These are phyloP conservation scores for Rhinophrynus dorsalis DNA, from an alignment of 2,797 vertebrate species.

Conservation along the genomic window DNA sequence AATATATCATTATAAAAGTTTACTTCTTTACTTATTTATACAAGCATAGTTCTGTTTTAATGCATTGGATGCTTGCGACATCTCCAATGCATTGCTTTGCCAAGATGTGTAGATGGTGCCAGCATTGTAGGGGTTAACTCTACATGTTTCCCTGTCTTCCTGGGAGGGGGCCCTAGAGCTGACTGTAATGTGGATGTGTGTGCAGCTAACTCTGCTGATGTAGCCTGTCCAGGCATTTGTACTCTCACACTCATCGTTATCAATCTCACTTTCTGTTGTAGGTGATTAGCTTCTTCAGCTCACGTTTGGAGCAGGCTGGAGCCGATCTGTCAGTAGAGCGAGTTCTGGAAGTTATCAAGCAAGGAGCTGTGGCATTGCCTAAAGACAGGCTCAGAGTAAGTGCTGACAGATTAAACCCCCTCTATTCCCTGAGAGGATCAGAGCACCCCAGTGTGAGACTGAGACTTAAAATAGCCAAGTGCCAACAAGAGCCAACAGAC, in stretches of 20 bases:
- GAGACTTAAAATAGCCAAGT: not conserved
- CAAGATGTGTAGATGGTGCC: too few relatives aligned
- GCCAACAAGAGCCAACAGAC: too few relatives aligned
- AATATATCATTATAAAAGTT: too few relatives aligned
- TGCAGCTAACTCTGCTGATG: too few relatives aligned
- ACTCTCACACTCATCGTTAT: not conserved
- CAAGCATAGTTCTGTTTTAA: too few relatives aligned
- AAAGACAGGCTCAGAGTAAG: conserved; percentile 93
- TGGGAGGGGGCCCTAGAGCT: too few relatives aligned
- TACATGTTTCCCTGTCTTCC: too few relatives aligned
- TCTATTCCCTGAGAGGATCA: not conserved
- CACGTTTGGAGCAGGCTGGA: conserved; percentile 88
- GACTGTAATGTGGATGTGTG: too few relatives aligned
- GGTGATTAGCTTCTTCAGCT: conserved; percentile 96
- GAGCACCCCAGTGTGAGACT: not conserved
- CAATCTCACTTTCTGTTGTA: conserved; percentile 59
- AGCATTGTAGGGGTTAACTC: too few relatives aligned
- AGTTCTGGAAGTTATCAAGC: conserved; percentile 97
- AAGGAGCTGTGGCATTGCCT: conserved; percentile 90
- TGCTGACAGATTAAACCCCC: conserved; percentile 1
- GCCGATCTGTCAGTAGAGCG: conserved; percentile 92
- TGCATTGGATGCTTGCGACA: too few relatives aligned
- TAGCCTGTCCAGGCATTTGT: not conserved
- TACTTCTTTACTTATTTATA: too few relatives aligned
- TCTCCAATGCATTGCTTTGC: too few relatives aligned